phyloP scores from a whole-genome alignment of 2,888 invertebrate species.

The Thera obeliscata region DNA sequence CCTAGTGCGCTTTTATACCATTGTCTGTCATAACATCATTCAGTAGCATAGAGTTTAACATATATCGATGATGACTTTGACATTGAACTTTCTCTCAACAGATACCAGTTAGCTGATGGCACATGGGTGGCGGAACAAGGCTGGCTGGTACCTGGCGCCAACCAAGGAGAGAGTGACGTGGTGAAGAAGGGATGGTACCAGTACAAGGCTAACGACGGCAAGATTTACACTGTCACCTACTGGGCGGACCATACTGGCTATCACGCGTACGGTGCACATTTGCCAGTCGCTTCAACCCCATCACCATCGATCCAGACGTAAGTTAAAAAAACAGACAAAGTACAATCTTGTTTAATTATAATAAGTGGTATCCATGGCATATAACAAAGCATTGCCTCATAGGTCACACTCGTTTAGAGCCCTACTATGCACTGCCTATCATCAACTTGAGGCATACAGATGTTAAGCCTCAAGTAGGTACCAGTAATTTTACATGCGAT shows the following conservation, averaged over 20 bases:
- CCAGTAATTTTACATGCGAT: too few relatives aligned
- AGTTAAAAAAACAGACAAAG: slow-evolving; percentile 47
- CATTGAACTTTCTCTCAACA: slow-evolving; percentile 38
- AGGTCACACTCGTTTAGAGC: too few relatives aligned
- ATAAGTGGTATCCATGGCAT: too few relatives aligned
- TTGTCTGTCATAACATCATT: neutral
- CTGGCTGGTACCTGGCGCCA: neutral
- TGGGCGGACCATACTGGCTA: slow-evolving; percentile 78
- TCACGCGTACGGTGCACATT: slow-evolving; percentile 76
- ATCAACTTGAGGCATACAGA: too few relatives aligned
- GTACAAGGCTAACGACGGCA: slow-evolving; percentile 70
- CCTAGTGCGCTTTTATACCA: too few relatives aligned
- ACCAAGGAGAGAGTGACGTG: slow-evolving; percentile 58
- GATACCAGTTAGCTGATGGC: slow-evolving; percentile 76
- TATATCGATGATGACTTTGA: neutral
- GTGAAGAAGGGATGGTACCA: slow-evolving; percentile 82
- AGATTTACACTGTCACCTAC: slow-evolving; percentile 73
- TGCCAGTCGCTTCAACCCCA: slow-evolving; percentile 74
- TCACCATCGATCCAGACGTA: slow-evolving; percentile 72
- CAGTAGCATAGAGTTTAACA: neutral
- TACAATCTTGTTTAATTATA: too few relatives aligned
- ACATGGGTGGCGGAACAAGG: slow-evolving; percentile 59
- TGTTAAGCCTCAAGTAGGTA: too few relatives aligned
- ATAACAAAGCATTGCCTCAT: too few relatives aligned
- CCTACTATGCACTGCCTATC: too few relatives aligned